Percentiles rank a stretch among this genome's conserved stretches.
Conservation (phyloP, 2,888 invertebrate species). For the Acleris literana region DNA sequence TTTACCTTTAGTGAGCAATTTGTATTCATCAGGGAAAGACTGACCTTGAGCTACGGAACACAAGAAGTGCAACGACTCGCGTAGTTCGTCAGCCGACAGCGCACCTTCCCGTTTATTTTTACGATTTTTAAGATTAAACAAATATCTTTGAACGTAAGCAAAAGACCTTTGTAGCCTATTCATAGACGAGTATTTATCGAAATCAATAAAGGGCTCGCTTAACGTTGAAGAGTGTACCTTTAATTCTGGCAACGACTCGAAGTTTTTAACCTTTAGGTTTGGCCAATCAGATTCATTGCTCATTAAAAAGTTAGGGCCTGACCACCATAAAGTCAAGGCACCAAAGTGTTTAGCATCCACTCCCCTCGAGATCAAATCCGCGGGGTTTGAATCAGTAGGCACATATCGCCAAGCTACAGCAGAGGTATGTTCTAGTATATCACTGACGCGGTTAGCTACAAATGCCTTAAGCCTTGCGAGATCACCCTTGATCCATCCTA, state of each 20-base stretch:
- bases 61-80: slow-evolving; percentile 37
- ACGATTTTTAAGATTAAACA: slow-evolving; percentile 35
- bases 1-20: slow-evolving; percentile 34
- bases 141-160: slow-evolving; percentile 39
- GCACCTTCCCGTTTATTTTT: slow-evolving; percentile 26
- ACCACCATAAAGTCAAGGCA: too few species aligned
- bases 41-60: slow-evolving; percentile 36
- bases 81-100: slow-evolving; percentile 37
- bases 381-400: slow-evolving; percentile 41
- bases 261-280: slow-evolving; percentile 9
- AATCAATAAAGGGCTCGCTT: slow-evolving; percentile 25
- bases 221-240: slow-evolving; percentile 25
- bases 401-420: slow-evolving; percentile 41
- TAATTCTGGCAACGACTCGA: slow-evolving; percentile 34
- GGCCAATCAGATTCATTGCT: too few species aligned
- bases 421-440: slow-evolving; percentile 39
- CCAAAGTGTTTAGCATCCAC: too few species aligned
- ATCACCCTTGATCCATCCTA: slow-evolving; percentile 42
- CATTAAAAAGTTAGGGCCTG: too few species aligned
- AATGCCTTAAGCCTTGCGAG: slow-evolving; percentile 41
- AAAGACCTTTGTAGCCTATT: slow-evolving; percentile 36
- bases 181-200: slow-evolving; percentile 38
- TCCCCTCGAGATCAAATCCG: slow-evolving; percentile 42
- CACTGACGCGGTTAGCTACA: slow-evolving; percentile 41
- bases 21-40: slow-evolving; percentile 38